These are phyloP conservation scores for Oncorhynchus nerka DNA, from an alignment of 2,113 vertebrate genomes.

Conservation along the genomic window DNA sequence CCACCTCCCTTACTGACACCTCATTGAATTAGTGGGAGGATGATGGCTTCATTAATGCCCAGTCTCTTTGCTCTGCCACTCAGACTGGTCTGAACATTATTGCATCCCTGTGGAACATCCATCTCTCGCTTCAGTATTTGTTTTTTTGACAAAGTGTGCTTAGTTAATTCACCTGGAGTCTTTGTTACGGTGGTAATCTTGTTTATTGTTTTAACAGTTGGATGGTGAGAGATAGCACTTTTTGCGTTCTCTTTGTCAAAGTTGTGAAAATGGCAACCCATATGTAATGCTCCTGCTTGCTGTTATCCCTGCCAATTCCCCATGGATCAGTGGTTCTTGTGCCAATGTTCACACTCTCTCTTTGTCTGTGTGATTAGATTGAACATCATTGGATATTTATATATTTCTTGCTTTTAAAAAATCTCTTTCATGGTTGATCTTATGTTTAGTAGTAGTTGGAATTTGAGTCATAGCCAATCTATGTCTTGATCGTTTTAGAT, in stretches of 20 bases:
- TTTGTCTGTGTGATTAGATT: slow-evolving; percentile 72
- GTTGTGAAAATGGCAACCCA: slow-evolving; percentile 78
- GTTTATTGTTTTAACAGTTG: slow-evolving; percentile 62
- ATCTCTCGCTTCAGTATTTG: not conserved
- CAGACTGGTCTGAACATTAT: slow-evolving; percentile 9
- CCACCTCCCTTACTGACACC: slow-evolving; percentile 75
- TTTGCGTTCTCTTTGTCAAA: slow-evolving; percentile 72
- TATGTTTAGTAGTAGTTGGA: slow-evolving; percentile 43
- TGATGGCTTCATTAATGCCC: slow-evolving; percentile 62
- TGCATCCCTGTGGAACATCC: not conserved
- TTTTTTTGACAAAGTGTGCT: not conserved
- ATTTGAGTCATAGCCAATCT: slow-evolving; percentile 44
- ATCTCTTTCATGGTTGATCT: slow-evolving; percentile 41
- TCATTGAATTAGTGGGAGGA: slow-evolving; percentile 77
- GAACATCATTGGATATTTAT: slow-evolving; percentile 56
- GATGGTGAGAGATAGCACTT: slow-evolving; percentile 69
- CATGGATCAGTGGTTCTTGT: slow-evolving; percentile 43
- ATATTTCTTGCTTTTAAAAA: slow-evolving; percentile 22
- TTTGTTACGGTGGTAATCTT: slow-evolving; percentile 41
- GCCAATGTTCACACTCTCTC: slow-evolving; percentile 37
- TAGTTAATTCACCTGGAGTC: slow-evolving; percentile 29
- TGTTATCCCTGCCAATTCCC: slow-evolving; percentile 73
- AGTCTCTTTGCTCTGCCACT: slow-evolving; percentile 42
- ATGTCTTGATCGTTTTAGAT: slow-evolving; percentile 56
- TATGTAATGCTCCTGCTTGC: slow-evolving; percentile 75